phyloP scores from a whole-genome alignment of 2,888 invertebrate genomes.

The Rotaria sp. region DNA sequence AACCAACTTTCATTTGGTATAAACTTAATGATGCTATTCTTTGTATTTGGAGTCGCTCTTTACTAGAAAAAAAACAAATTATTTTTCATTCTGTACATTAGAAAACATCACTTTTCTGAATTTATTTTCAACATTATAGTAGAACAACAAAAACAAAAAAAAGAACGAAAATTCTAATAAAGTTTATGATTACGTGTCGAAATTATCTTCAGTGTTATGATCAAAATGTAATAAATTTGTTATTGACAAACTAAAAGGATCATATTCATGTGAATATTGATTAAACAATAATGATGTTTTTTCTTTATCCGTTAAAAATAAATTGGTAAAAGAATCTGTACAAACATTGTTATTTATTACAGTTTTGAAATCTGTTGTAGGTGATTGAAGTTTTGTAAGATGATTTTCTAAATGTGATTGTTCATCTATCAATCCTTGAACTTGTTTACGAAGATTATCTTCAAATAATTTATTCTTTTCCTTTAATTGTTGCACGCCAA shows the following conservation, averaged over 20 bases:
- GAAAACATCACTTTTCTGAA: too few relatives aligned
- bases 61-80: too few relatives aligned
- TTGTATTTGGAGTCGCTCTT: too few relatives aligned
- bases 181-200: too few relatives aligned
- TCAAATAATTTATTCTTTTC: not conserved
- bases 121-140: too few relatives aligned
- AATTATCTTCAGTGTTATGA: not conserved
- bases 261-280: not conserved
- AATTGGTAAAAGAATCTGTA: not conserved
- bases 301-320: not conserved
- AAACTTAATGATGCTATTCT: too few relatives aligned
- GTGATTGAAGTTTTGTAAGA: not conserved
- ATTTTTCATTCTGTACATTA: too few relatives aligned
- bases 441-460: not conserved
- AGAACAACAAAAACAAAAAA: too few relatives aligned
- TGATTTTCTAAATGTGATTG: not conserved
- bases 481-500: not conserved
- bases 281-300: too few relatives aligned
- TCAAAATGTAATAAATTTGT: not conserved
- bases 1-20: too few relatives aligned
- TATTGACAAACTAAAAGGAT: not conserved
- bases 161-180: too few relatives aligned
- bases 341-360: not conserved
- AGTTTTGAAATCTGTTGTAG: not conserved
- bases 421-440: not conserved